Conservation (phyloP, 2,888 invertebrate genomes). For the Copidosoma aretas region DNA sequence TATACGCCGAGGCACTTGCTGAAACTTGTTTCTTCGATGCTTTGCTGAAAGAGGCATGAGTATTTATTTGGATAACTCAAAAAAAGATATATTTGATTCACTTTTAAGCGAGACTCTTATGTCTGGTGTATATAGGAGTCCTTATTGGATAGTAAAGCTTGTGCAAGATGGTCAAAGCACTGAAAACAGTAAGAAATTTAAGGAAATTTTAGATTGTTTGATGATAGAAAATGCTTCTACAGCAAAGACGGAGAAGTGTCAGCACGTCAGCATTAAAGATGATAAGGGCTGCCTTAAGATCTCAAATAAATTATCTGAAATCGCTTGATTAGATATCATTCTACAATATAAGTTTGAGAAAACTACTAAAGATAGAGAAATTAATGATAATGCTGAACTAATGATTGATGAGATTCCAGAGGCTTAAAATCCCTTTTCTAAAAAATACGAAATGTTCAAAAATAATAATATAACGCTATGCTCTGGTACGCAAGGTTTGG, state of each 20-base stretch:
- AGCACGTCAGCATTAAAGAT: background rate
- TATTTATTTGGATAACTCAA: constrained; percentile 42
- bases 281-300: background rate
- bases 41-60: constrained; percentile 34
- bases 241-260: too few species aligned
- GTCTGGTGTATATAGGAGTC: constrained; percentile 25
- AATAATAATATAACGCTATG: too few species aligned
- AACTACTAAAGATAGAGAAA: constrained; percentile 33
- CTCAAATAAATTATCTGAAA: constrained; percentile 1
- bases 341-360: constrained; percentile 17
- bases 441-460: constrained; percentile 31
- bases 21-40: constrained; percentile 28
- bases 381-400: constrained; percentile 24
- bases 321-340: background rate
- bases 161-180: constrained; percentile 4
- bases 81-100: constrained; percentile 12
- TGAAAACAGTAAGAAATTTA: background rate
- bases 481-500: too few species aligned
- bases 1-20: too few species aligned
- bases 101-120: constrained; percentile 2
- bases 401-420: background rate
- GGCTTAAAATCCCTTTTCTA: background rate
- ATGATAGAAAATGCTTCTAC: background rate
- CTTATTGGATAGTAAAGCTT: constrained; percentile 1
- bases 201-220: constrained; percentile 16